Base-by-base conservation (phyloP, 2,888 invertebrate genomes). In the Bedellia somnulentella region DNA sequence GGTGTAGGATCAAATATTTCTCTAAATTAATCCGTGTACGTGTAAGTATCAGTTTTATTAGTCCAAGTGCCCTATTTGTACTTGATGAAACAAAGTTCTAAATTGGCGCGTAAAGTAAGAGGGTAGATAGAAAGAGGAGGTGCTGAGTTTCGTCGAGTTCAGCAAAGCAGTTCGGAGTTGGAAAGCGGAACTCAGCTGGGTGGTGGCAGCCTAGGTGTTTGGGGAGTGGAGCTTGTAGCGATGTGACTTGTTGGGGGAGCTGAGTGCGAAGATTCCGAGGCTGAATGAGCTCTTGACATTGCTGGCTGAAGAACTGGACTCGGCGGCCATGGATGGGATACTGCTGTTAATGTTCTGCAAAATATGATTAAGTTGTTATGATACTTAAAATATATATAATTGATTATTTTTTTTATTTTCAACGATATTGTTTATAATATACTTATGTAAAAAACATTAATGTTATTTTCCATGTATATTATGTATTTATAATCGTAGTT, bases 281-380 rank as follows among this genome's bases (percentile, higher is more conserved):
- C 85, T 36, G 87, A 80, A 57, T 87, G 86, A 38, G 86, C 83
- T 46, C 87, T 77, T 44, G 83, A 82, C 45, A 81, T 80, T 42
- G 83, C 79, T 34, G 86, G 82, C 45, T 88, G 86, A 47, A 89
- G 75, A 42, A 88, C 81, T 39, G 87, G 85, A 57, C 88, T 87
- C 37, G 84, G 85, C 39, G 89, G 88, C 89, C 89, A 89, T 36
- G 87, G 87, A 54, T 87, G 86, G 41, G 85, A 80, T 33, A 53
- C 68, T 41, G 83, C 77, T 40, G 82, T 81, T 36, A 81, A 63
- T 46, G 81, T 80, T 44, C 82, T 79, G 54, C 48, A 80, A 60
- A 25, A 15, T 8, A 15, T 18, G 27, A 26, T 4, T 12, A 11
- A 12, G n/a, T n/a, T n/a, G n/a, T n/a, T n/a, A n/a, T n/a, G n/a